Evolutionary conservation across 2,113 vertebrate species (phyloP).

Genomic region (Cebus imitator): DNA sequence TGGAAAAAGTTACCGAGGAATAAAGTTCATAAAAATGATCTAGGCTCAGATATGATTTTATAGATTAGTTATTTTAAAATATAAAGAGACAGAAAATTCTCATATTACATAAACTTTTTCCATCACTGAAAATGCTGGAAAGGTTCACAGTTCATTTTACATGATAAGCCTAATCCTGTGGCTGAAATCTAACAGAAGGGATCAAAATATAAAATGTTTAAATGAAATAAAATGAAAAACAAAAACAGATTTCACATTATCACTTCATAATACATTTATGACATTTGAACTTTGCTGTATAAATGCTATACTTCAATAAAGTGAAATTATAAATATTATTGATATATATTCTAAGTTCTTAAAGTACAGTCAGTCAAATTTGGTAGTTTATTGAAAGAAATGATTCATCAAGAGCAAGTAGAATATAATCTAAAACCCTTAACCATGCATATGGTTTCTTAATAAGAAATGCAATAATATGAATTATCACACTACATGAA

Average conservation of each 20-base stretch:
- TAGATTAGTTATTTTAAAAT: constrained; percentile 2
- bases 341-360: constrained; percentile 12
- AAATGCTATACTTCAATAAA: not conserved
- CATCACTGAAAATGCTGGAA: not conserved
- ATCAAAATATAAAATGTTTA: not conserved
- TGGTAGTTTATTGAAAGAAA: not conserved
- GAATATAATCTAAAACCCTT: not conserved
- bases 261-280: not conserved
- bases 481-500: not conserved
- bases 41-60: not conserved
- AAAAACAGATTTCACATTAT: not conserved
- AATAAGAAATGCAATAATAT: not conserved
- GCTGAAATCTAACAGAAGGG: not conserved
- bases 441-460: not conserved
- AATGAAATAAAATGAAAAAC: not conserved
- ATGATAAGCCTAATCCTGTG: not conserved
- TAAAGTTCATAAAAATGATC: not conserved
- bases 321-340: not conserved
- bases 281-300: not conserved
- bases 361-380: not conserved
- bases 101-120: not conserved
- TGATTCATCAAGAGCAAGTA: not conserved
- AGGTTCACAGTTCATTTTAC: not conserved
- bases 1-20: not conserved
- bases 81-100: not conserved